Percentiles rank a stretch among this genome's conserved stretches.
These are phyloP conservation scores for Pherbina coryleti DNA, from an alignment of 2,888 invertebrate species.

Conservation along the genomic window DNA sequence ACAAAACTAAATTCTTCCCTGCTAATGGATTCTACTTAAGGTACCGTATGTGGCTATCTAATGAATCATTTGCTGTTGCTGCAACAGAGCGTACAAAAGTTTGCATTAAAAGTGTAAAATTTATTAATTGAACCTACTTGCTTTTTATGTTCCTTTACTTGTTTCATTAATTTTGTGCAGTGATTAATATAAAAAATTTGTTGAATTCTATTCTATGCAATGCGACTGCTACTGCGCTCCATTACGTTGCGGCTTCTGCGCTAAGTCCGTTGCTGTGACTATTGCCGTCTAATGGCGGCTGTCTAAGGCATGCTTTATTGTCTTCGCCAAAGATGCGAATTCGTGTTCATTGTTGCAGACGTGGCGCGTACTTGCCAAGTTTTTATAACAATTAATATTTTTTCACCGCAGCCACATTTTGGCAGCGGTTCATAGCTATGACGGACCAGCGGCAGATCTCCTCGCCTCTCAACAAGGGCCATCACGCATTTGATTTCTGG, in stretches of 20 bases:
- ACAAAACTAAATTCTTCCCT: too few species aligned
- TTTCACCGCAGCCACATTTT: conserved; percentile 24
- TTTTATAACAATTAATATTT: conserved; percentile 31
- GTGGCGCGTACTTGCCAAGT: conserved; percentile 30
- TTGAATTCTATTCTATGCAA: neutral
- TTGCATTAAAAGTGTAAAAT: too few species aligned
- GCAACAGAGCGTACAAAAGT: too few species aligned
- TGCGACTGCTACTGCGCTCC: too few species aligned
- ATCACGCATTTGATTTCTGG: neutral
- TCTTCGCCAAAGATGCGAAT: neutral
- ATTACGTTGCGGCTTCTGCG: too few species aligned
- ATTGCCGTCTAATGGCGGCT: neutral
- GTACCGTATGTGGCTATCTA: neutral
- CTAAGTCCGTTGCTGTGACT: too few species aligned
- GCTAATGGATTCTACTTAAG: too few species aligned
- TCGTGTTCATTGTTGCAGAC: conserved; percentile 7
- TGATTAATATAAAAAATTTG: neutral
- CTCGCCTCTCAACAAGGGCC: neutral
- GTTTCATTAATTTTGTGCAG: neutral
- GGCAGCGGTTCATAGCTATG: conserved; percentile 15
- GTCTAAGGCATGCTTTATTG: neutral
- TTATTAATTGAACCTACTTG: too few species aligned
- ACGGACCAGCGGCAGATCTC: neutral
- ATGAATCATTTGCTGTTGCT: neutral
- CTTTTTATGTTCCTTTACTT: neutral